A percentile compares a stretch with the other conserved stretches of the same genome.
phyloP scores from a whole-genome alignment of 2,888 invertebrate genomes.

The Hemicrepidius hirtus region DNA sequence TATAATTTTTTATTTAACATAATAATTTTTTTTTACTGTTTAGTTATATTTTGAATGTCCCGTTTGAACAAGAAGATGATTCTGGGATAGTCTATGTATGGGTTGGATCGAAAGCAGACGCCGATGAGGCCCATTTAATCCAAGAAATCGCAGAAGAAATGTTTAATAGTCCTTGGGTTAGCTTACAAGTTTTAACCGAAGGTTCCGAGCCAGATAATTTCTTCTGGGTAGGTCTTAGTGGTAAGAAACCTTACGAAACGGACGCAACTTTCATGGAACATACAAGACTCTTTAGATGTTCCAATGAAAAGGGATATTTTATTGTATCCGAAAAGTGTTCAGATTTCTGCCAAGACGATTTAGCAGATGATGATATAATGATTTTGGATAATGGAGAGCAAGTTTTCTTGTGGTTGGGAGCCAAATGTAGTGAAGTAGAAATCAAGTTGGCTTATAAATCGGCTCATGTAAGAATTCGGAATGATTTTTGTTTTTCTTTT shows the following conservation, averaged over 20 bases:
- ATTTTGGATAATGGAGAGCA: slow-evolving; percentile 98
- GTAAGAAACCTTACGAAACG: slow-evolving; percentile 90
- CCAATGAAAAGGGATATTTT: slow-evolving; percentile 99
- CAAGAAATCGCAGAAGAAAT: slow-evolving; percentile 95
- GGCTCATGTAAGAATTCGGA: slow-evolving; percentile 92
- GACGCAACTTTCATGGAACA: slow-evolving; percentile 94
- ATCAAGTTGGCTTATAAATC: slow-evolving; percentile 99
- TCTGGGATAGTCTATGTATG: slow-evolving; percentile 96
- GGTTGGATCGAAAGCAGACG: slow-evolving; percentile 90
- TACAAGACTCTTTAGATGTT: slow-evolving; percentile 96
- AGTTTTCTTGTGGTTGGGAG: slow-evolving; percentile 98
- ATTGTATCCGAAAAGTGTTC: slow-evolving; percentile 99
- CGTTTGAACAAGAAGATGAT: slow-evolving; percentile 89
- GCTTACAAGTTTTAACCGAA: slow-evolving; percentile 88
- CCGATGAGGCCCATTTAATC: slow-evolving; percentile 89
- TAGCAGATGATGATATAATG: slow-evolving; percentile 99
- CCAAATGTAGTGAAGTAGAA: slow-evolving; percentile 98
- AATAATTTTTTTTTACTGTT: too few species aligned
- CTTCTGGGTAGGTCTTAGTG: slow-evolving; percentile 98
- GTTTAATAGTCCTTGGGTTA: slow-evolving; percentile 89
- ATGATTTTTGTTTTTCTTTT: too few species aligned
- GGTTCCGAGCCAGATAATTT: slow-evolving; percentile 98
- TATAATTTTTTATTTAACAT: slow-evolving; percentile 47
- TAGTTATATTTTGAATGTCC: slow-evolving; percentile 94
- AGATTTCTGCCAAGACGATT: slow-evolving; percentile 98